Base-by-base conservation (phyloP, 2,888 invertebrate genomes). In the Phasia obesa region DNA sequence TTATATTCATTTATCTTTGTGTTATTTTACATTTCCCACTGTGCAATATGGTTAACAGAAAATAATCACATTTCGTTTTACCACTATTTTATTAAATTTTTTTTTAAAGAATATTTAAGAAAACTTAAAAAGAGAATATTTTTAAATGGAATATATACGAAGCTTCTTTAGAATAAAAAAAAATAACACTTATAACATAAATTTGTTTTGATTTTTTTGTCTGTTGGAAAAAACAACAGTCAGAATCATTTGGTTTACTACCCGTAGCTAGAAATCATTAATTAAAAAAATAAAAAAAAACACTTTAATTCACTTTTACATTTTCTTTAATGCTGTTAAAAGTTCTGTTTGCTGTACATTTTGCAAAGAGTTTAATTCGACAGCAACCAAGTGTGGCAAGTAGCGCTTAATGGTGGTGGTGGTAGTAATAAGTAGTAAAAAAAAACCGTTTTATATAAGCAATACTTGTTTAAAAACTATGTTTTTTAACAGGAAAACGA, bases 221-320 rank as follows among this genome's bases (percentile, higher is more conserved):
- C 27, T 49, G 9, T 51, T 23, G 6, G 27, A 21, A 27, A n/a
- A 71, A 71, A 76, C 27, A 76, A 62, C 35, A 69, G 17, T 17
- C 55, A 67, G 73, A 79, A 79, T 81, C 75, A 75, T 81, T 35
- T 69, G 69, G 47, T 76, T 76, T 76, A 38, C 76, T 81, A 81
- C 81, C 81, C 81, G 81, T 57, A 81, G 81, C 76, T 81, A 64
- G 27, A 65, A 70, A 55, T 74, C 81, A 81, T 81, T 81, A 76
- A 76, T 81, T 81, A 74, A 55, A 67, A 62, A 44, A 35, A 75
- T 49, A 81, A 27, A 76, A 42, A 76, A 51, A 70, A 76, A 59
- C 38, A 65, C 65, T 65, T 76, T 65, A 53, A 76, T 71, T 76
- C 23, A 35, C 19, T 42, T 62, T 7, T 27, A 19, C 17, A n/a